Base-by-base conservation (phyloP, 2,113 vertebrate genomes). In the Podarcis cretensis region DNA sequence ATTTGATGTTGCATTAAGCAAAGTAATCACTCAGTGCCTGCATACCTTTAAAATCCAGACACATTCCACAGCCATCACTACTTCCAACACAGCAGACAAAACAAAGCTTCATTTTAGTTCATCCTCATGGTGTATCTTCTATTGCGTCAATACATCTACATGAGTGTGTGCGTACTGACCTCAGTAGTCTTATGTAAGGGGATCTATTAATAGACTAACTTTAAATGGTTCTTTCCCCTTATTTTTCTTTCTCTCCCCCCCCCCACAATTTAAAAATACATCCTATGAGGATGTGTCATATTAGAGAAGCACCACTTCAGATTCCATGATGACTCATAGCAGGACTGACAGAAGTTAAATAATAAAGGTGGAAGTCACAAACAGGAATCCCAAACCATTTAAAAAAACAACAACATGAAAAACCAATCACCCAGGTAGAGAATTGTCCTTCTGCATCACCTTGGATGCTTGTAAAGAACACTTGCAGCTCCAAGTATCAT, bases 401-500 rank as follows among this genome's bases (percentile, higher is more conserved):
- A 7, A 8, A 59, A 80, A 57, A 10, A 10, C 25, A 71, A n/a
- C 69, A 71, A 48, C 12, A 32, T 14, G 59, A 20, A 63, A 63
- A 63, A 63, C 14, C 82, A 75, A 66, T 75, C 91, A 23, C 10
- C 66, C 73, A 77, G 54, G 7, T 69, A 83, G 83, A 85, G 71
- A 3, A 32, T 20, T 23, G 71, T 3, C 66, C 71, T 87, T 74
- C 21, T 57, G 25, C 4, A 54, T 71, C 25, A 71, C 57, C 8
- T 81, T 37, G 20, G 25, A 66, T 27, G 77, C 69, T 59, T 6
- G 68, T 1, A 78, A 65, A 81, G 65, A 81, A 3, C 14, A 75
- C 88, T 84, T 59, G 74, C 84, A 68, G 86, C 69, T 73, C 54
- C 35, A 88, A 37, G 13, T 89, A n/a, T 81, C 69, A 81, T 81